Base-by-base conservation (phyloP, 2,888 invertebrate genomes). In the Stictocephala bisonia region DNA sequence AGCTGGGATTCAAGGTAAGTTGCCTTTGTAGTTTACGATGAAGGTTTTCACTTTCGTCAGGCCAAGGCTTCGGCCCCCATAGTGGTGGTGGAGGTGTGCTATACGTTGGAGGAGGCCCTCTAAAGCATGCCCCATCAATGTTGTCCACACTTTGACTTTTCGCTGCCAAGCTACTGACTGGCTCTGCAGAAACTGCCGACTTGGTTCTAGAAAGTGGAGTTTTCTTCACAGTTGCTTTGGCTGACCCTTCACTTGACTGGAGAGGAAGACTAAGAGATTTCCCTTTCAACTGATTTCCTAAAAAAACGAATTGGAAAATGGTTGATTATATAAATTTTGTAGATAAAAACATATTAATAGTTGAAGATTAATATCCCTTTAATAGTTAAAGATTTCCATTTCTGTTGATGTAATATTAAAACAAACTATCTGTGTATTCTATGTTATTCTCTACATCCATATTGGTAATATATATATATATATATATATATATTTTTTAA, bases 1-100 rank as follows among this genome's bases (percentile, higher is more conserved):
- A 90, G 20, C 72, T 86, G 0, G 94, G 94, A 84, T 94, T 94
- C n/a, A 95, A 83, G 13, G 94, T 93, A 53, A 94, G 85, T 82
- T 94, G 94, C 3, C 95, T 87, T 77, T 91, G 91, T 31, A 95
- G 85, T 83, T 94, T 94, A 71, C 90, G 86, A 81, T 95, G 95
- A 74, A 91, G 86, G 81, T 93, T 93, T 0, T 86, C 86, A 0
- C 82, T 78, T 71, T 84, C 84, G 69, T 83, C 82, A 15, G 80
- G 77, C 15, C 83, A 26, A 24, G 6, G 82, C 79, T 13, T 82
- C 79, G 83, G 75, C 83, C 85, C 80, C 77, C 56, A 79, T 40
- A 70, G 27, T 9, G 51, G 31, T 9, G 56, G 71, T 13, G 35
- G 56, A 3, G 66, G 60, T 24, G 66, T 74, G 7, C 41, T 64